Evolutionary conservation across 92 coral and sea anemone species (phyloP).

Genomic region (Porites rus): DNA sequence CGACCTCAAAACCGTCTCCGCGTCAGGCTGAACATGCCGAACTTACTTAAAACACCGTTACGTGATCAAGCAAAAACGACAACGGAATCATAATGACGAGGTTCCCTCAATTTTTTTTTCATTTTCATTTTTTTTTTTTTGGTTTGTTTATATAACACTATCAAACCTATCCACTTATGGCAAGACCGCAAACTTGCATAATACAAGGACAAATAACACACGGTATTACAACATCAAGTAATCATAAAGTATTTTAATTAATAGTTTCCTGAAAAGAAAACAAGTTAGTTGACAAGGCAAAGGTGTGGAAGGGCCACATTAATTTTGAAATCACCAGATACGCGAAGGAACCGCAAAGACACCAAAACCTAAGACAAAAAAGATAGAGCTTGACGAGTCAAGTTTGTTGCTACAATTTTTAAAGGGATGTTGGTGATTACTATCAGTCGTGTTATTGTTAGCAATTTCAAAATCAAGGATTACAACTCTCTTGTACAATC

Average conservation of each 20-base stretch:
- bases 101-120: not conserved
- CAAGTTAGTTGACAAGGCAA: not conserved
- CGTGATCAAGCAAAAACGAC: not conserved
- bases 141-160: not conserved
- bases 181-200: not conserved
- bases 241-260: not conserved
- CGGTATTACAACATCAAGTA: not conserved
- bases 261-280: conserved; percentile 14
- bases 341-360: not conserved
- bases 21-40: not conserved
- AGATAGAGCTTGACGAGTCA: no score
- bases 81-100: not conserved
- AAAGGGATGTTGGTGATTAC: not conserved
- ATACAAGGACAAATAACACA: not conserved
- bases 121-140: not conserved
- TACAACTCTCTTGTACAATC: not conserved
- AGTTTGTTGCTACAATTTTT: not conserved
- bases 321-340: conserved; percentile 10
- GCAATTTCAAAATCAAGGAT: not conserved
- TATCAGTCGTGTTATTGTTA: not conserved
- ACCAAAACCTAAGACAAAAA: not conserved
- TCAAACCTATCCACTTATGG: not conserved
- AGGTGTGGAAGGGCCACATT: not conserved
- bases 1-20: not conserved
- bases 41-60: not conserved